A percentile compares a stretch with the other conserved stretches of the same genome.
phyloP scores from a whole-genome alignment of 2,113 vertebrate species.

The Benitochromis conjunctus region DNA sequence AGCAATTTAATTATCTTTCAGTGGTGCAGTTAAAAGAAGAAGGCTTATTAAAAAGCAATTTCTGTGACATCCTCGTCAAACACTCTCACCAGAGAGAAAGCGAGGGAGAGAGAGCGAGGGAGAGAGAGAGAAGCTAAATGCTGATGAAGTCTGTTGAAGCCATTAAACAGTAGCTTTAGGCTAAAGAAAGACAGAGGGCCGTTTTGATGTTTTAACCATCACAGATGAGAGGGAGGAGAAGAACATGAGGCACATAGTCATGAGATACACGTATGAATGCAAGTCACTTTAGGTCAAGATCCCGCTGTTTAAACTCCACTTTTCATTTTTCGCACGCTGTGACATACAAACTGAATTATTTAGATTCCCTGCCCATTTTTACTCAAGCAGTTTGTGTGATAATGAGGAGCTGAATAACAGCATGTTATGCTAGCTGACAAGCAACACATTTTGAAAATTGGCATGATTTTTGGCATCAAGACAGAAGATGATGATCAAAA shows the following conservation, averaged over 20 bases:
- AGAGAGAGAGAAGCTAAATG: constrained; percentile 56
- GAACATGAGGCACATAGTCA: constrained; percentile 55
- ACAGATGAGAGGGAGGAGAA: constrained; percentile 65
- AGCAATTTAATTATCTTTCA: constrained; percentile 79
- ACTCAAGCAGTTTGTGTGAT: not conserved
- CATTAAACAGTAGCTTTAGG: constrained; percentile 81
- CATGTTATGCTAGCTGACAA: not conserved
- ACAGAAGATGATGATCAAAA: not conserved
- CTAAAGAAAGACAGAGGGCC: constrained; percentile 70
- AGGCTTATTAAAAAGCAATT: constrained; percentile 81
- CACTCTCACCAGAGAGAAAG: constrained; percentile 50
- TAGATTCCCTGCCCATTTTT: not conserved
- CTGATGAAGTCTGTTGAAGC: constrained; percentile 75
- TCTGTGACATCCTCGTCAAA: constrained; percentile 81
- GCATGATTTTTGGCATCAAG: not conserved
- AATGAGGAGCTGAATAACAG: not conserved
- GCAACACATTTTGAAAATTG: not conserved
- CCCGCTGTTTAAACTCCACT: not conserved
- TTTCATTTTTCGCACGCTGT: not conserved
- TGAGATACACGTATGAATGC: constrained; percentile 47
- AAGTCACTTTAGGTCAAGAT: constrained; percentile 49
- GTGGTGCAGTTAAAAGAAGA: constrained; percentile 74
- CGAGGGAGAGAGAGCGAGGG: not conserved
- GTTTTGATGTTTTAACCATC: constrained; percentile 80
- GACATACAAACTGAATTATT: not conserved